Base-by-base conservation (phyloP, 2,797 vertebrate genomes). In the Malurus splendens region DNA sequence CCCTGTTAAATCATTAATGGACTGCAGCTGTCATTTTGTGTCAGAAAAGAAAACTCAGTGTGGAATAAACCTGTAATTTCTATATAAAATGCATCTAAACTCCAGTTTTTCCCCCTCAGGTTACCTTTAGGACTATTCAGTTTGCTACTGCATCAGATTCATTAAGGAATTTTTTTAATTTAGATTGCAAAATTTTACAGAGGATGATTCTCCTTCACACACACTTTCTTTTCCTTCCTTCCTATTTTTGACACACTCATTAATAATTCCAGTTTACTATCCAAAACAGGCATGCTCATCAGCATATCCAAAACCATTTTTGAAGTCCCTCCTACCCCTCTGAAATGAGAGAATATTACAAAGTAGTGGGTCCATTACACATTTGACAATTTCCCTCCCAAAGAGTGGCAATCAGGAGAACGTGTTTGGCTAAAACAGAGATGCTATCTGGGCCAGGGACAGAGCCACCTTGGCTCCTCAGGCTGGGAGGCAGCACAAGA, bases 161-260 rank as follows among this genome's bases (percentile, higher is more conserved):
- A 38, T 65, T 32, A 47, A 57, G 9, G 5, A 10, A 10, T 51
- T 51, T 38, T 41, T 36, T 24, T 0, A 73, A 62, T 36, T 87
- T 36, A 61, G 9, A 70, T 0, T 16, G 14, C 18, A 82, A 18
- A 73, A 48, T 67, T 44, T 74, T 38, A 82, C 8, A 39, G 39
- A 66, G 14, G n/a, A 66, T 30, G 28, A 15, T 67, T 78, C 3
- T 17, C 15, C 14, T 57, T 75, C 28, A 36, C 7, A 18, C 28
- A n/a, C 52, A 14, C 18, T 3, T 3, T 11, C 14, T 5, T 17
- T 28, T 14, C 12, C 8, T n/a, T 6, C 6, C 1, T 25, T 7
- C 1, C 7, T 16, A 15, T 57, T 54, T 68, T 75, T 14, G 30
- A 52, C 10, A 30, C 9, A 71, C 8, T 36, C 28, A 68, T 39